Percentiles rank a stretch among this genome's conserved stretches.
phyloP scores from a whole-genome alignment of 92 coral and sea anemone species.

The Paragorgia papillata region DNA sequence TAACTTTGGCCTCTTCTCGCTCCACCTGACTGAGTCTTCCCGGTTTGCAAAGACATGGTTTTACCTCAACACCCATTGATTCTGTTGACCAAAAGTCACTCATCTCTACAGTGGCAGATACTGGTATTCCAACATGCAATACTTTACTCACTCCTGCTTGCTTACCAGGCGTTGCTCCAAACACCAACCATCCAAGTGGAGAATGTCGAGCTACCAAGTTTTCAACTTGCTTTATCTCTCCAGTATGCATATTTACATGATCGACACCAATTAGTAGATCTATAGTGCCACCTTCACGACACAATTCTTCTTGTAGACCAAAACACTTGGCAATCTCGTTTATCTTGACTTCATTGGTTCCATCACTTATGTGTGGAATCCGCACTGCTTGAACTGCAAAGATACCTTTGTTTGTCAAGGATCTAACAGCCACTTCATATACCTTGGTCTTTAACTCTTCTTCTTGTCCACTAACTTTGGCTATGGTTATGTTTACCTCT shows the following conservation, averaged over 20 bases:
- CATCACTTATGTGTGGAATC: slow-evolving; percentile 54
- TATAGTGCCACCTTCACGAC: slow-evolving; percentile 51
- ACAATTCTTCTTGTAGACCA: slow-evolving; percentile 1
- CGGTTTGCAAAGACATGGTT: slow-evolving; percentile 39
- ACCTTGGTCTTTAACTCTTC: slow-evolving; percentile 49
- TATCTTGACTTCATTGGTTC: slow-evolving; percentile 13
- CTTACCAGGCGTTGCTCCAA: slow-evolving; percentile 8
- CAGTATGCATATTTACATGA: slow-evolving; percentile 64
- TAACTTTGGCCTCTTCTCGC: slow-evolving; percentile 44
- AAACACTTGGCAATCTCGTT: too few relatives aligned
- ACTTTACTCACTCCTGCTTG: slow-evolving; percentile 34
- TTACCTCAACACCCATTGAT: slow-evolving; percentile 42
- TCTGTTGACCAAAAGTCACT: slow-evolving; percentile 50
- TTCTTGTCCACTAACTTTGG: slow-evolving; percentile 59
- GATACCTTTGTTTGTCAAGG: neutral
- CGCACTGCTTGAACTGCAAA: slow-evolving; percentile 51
- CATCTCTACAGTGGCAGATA: slow-evolving; percentile 26
- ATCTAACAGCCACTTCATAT: slow-evolving; percentile 8
- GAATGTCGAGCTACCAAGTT: slow-evolving; percentile 56
- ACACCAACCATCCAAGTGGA: slow-evolving; percentile 51
- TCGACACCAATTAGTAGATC: slow-evolving; percentile 65
- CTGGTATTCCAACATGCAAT: slow-evolving; percentile 54
- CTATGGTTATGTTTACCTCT: slow-evolving; percentile 39
- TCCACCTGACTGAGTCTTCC: slow-evolving; percentile 54
- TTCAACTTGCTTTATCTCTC: slow-evolving; percentile 50